A percentile compares a stretch with the other conserved stretches of the same genome.
Evolutionary conservation across 2,113 vertebrate species (phyloP).

Genomic region (Panthera leo): DNA sequence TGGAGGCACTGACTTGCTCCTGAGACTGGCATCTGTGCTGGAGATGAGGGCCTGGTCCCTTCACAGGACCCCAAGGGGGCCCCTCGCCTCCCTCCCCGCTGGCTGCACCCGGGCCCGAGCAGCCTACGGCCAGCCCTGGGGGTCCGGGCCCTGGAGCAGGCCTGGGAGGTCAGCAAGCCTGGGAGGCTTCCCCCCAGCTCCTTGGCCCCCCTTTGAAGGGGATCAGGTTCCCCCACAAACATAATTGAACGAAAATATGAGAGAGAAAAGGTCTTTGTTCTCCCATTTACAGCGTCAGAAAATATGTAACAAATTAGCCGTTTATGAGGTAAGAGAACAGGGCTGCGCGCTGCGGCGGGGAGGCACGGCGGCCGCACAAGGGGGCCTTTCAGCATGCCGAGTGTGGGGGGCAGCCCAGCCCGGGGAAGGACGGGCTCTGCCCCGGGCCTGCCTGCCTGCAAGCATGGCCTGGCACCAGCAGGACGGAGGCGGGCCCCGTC

Average conservation of each 20-base stretch:
- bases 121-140: background rate
- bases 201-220: constrained; percentile 67
- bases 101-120: background rate
- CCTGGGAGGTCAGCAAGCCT: constrained; percentile 42
- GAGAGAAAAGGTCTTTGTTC: constrained; percentile 83
- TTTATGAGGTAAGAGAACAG: constrained; percentile 80
- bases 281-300: constrained; percentile 82
- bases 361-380: constrained; percentile 50
- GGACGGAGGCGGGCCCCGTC: background rate
- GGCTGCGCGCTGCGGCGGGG: background rate
- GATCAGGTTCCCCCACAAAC: constrained; percentile 82
- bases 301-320: constrained; percentile 83
- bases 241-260: constrained; percentile 81
- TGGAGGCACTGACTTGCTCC: background rate
- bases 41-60: background rate
- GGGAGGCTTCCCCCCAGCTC: constrained; percentile 47
- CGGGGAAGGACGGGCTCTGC: background rate
- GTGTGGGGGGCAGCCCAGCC: background rate
- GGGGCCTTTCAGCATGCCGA: constrained; percentile 53
- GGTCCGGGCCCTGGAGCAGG: background rate
- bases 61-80: background rate
- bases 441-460: background rate
- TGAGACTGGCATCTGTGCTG: background rate
- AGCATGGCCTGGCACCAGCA: background rate
- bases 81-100: background rate